Evolutionary conservation across 1,140 invertebrate species (phyloP), one percentile per base, ranked within the genome.

Genomic region (Lasaia peninsularis): DNA sequence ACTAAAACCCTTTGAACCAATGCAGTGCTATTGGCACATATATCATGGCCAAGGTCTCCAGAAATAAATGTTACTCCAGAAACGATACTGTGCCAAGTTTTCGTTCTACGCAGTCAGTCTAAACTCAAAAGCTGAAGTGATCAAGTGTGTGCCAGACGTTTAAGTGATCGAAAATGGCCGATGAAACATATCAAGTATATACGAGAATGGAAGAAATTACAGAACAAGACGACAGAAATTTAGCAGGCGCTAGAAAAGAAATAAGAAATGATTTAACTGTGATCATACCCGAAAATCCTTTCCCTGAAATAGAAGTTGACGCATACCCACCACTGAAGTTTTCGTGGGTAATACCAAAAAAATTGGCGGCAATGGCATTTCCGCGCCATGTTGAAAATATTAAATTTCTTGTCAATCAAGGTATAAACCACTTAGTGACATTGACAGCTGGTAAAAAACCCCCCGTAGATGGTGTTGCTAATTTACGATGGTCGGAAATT

Each of bases 381-480:
- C 89, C 89, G 5, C 85, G 88, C 28, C 84, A 86, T 56, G 77
- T 80, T 56, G 88, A 90, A 58, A 89, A 90, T 71, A 55, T 90
- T 14, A 70, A 86, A 54, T 90, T 80, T 62, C 55, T 90, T 12
- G 71, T 85, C 0, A 86, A 88, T 67, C 86, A 90, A 62, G 86
- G 86, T 20, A 86, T 88, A 21, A 80, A 75, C 8, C 83, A 88
- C 70, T 75, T 94, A 37, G 89, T 94, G 10, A 92, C 92, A 24
- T 69, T 94, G 50, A 92, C 92, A 1, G 91, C 91, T 1, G 93
- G 92, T 52, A 91, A 90, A 61, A 86, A 88, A 37, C 93, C 93
- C 5, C 90, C 91, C 6, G 79, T 91, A 2, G 84, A 87, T 18
- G 78, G 80, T 60, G 90, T 86, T 55, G 71, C 78, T 28, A 84